Evolutionary conservation across 2,888 invertebrate genomes (phyloP), one percentile per base, ranked within the genome.

Genomic region (Metacarcinus magister): DNA sequence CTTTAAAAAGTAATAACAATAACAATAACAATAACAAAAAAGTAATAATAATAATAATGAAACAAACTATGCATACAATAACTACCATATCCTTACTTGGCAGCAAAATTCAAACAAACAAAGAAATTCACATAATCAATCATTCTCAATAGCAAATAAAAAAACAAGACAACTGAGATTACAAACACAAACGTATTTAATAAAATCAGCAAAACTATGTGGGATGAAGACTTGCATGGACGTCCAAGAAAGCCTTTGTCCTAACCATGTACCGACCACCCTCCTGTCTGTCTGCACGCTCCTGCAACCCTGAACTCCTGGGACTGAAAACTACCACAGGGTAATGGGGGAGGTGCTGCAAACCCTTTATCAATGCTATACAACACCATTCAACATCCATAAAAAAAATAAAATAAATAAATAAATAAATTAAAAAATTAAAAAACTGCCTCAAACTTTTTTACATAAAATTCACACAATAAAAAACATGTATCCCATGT

Each of bases 241-340:
- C 8, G 75, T 82, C 75, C 75, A 28, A 82, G 75, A 82, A 82
- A 82, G 75, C 10, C n/a, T 82, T 28, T 82, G 28, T 82, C 75
- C 75, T 82, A 82, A 82, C n/a, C 75, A 82, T 23, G 75, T 60
- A 82, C 75, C 28, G 75, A 82, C 75, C 75, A 82, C 75, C 75
- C 75, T 82, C 75, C 75, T 82, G 75, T 82, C 75, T 82, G 75
- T 8, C 75, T 82, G 75, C 28, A 5, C 28, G 75, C 28, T 28
- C 10, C 75, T 82, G 75, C 75, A 82, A 82, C 75, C 75, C 75
- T 82, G 75, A 82, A 28, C 75, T 82, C 8, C 75, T 28, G 28
- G 75, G 75, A 60, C 60, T 60, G 60, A 60, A 60, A 60, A 60
- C 60, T 60, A 60, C 60, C 60, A 60, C 23, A 60, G 60, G 60